Evolutionary conservation across 2,888 invertebrate species (phyloP), one percentile per base, ranked within the genome.

Genomic region (Onchidella celtica): DNA sequence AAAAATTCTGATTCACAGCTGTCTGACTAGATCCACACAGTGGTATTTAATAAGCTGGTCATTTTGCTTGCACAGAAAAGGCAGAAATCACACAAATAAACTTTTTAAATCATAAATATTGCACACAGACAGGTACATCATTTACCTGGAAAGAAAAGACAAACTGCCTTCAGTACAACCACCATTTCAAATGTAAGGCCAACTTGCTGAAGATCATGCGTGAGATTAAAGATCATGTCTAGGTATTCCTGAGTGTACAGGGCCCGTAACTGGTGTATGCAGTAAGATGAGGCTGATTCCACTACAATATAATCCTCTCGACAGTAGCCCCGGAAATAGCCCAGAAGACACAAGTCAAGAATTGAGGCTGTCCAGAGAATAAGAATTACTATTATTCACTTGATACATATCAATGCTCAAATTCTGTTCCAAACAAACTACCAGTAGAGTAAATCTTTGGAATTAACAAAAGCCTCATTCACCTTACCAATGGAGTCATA

Each of bases 131-230:
- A 2, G 55, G 24, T 14, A 29, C 1, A 11, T 9, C 24, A n/a
- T 57, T 1, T 78, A 78, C 78, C 78, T 59, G 78, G 70, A 59
- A 70, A 69, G 32, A 78, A 78, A 6, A 78, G 17, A 66, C 78
- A 69, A 40, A 69, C 34, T n/a, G 70, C 70, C 36, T 78, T 78
- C 3, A 78, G 69, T 34, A 78, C 27, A 47, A 78, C 59, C 9
- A 78, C 27, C 36, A 61, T 61, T 11, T 78, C 70, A 66, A 69
- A 78, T 9, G 57, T 69, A n/a, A 78, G 34, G 21, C 70, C 57
- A 21, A 78, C 57, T 34, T 78, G 24, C 61, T 70, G 78, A 4
- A 78, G 47, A 3, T 21, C 32, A 27, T 70, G 11, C 17, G 78
- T 57, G 27, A 78, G 34, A 24, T 57, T 21, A 21, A 78, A 78